These are phyloP conservation scores for Caprella mutica DNA, from an alignment of 2,888 invertebrate genomes.

Conservation along the genomic window DNA sequence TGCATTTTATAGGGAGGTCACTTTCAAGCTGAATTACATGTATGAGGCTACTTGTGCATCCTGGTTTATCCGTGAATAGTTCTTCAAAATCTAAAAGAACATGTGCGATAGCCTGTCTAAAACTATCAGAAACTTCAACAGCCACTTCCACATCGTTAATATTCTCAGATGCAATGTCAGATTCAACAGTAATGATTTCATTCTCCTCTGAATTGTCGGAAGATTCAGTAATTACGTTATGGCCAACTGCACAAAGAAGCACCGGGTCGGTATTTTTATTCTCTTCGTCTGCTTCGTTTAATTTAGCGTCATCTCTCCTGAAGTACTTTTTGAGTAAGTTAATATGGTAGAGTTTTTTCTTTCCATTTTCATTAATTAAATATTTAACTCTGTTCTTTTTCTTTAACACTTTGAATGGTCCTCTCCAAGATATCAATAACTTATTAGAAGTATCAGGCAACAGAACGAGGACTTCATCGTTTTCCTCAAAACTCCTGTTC, in stretches of 20 bases:
- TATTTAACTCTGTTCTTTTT: not conserved
- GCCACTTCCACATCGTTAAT: too few relatives aligned
- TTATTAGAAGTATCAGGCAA: not conserved
- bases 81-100: not conserved
- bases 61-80: not conserved
- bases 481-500: not conserved
- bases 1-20: not conserved
- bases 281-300: not conserved
- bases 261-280: not conserved
- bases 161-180: too few relatives aligned
- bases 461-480: slow-evolving; percentile 4
- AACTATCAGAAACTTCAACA: too few relatives aligned
- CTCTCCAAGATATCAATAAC: slow-evolving; percentile 4
- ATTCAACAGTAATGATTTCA: too few relatives aligned
- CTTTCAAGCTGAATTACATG: slow-evolving; percentile 7
- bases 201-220: not conserved
- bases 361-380: not conserved
- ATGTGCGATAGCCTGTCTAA: not conserved
- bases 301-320: not conserved
- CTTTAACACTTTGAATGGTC: slow-evolving; percentile 5
- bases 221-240: not conserved
- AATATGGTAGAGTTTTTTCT: not conserved
- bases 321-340: not conserved
- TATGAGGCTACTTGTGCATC: not conserved
- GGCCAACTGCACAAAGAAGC: not conserved